phyloP scores from a whole-genome alignment of 2,888 invertebrate genomes.

The Cetonia aurata region DNA sequence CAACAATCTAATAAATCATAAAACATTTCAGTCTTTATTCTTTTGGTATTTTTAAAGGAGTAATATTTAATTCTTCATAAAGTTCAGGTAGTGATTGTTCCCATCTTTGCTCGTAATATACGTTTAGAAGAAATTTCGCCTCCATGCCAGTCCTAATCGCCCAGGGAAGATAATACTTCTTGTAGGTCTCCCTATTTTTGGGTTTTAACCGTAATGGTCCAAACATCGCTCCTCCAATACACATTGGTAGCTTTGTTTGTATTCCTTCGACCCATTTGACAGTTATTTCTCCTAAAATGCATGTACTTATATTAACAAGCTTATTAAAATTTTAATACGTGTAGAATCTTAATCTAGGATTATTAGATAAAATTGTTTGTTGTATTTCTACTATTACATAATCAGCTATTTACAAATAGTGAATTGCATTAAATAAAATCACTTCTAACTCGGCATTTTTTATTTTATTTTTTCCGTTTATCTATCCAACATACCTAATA shows the following conservation, averaged over 20 bases:
- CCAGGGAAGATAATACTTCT: constrained; percentile 86
- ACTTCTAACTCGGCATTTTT: no score
- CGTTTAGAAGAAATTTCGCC: constrained; percentile 84
- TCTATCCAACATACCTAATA: no score
- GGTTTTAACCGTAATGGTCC: constrained; percentile 89
- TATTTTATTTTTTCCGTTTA: no score
- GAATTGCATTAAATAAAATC: no score
- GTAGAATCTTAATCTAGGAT: background rate
- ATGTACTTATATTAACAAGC: background rate
- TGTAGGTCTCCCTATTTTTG: constrained; percentile 85
- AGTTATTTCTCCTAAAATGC: constrained; percentile 78
- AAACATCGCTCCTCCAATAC: constrained; percentile 91
- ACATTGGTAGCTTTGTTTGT: constrained; percentile 97
- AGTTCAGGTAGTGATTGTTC: constrained; percentile 86
- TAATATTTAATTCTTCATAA: constrained; percentile 84
- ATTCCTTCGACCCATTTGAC: constrained; percentile 99
- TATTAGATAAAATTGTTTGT: background rate
- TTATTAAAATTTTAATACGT: background rate
- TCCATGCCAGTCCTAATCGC: constrained; percentile 82
- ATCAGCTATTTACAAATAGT: no score
- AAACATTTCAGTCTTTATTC: constrained; percentile 13
- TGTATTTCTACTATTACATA: no score
- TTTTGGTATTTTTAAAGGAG: constrained; percentile 65
- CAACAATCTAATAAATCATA: constrained; percentile 1
- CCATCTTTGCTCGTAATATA: constrained; percentile 96